phyloP scores from a whole-genome alignment of 2,797 vertebrate genomes.

The Galaxias olidus region DNA sequence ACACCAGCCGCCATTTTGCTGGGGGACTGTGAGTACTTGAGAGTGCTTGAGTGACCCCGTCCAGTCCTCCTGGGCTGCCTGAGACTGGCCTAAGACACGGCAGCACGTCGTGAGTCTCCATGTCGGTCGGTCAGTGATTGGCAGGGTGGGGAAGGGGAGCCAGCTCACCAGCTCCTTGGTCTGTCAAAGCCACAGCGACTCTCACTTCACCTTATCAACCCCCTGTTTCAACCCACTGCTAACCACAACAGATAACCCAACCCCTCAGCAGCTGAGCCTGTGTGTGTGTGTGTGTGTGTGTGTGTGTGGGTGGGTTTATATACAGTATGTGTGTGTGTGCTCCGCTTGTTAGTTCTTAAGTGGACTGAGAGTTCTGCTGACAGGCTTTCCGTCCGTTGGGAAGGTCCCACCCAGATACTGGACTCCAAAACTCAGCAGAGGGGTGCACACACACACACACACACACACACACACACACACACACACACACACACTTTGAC shows the following conservation, averaged over 20 bases:
- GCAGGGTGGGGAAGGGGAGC: conserved; percentile 37
- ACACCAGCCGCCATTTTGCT: conserved; percentile 42
- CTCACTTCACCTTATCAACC: conserved; percentile 30
- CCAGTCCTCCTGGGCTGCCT: conserved; percentile 32
- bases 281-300: conserved; percentile 4
- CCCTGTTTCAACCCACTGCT: conserved; percentile 39
- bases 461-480: not conserved
- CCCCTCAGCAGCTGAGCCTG: not conserved
- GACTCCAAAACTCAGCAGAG: conserved; percentile 18
- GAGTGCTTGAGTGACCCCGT: conserved; percentile 47
- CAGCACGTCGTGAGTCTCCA: conserved; percentile 43
- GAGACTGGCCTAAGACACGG: conserved; percentile 36
- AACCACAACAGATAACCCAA: conserved; percentile 43
- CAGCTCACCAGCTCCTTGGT: conserved; percentile 64
- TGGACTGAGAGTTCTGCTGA: conserved; percentile 57
- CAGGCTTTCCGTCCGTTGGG: conserved; percentile 29
- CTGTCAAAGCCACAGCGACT: conserved; percentile 71
- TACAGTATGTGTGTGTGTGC: not conserved
- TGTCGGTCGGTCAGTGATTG: conserved; percentile 43
- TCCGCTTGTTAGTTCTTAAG: conserved; percentile 35
- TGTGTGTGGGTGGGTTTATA: conserved; percentile 31
- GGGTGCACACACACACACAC: conserved; percentile 11
- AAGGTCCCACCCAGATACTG: conserved; percentile 59
- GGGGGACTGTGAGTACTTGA: conserved; percentile 29
- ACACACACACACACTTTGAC: conserved; percentile 20